Percentiles rank a stretch among this genome's conserved stretches.
phyloP scores from a whole-genome alignment of 1,140 invertebrate genomes.

The Bombus breviceps region DNA sequence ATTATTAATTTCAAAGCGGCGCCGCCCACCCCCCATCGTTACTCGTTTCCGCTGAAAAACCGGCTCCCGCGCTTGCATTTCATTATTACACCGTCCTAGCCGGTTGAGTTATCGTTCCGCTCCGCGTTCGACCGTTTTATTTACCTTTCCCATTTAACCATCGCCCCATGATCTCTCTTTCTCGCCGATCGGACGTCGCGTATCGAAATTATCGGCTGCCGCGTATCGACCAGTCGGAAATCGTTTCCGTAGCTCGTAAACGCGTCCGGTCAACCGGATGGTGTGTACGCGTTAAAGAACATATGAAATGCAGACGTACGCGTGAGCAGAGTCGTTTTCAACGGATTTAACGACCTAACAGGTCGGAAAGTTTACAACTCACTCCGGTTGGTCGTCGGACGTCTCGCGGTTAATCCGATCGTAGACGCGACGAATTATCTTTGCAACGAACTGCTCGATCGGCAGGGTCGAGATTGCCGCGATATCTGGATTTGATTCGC shows the following conservation, averaged over 20 bases:
- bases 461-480: background rate
- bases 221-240: background rate
- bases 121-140: conserved; percentile 42
- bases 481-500: conserved; percentile 17
- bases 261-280: background rate
- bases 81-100: conserved; percentile 28
- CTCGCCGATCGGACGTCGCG: background rate
- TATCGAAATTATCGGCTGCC: conserved; percentile 32
- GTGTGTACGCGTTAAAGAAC: background rate
- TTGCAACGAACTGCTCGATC: conserved; percentile 1
- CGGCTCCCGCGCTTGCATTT: conserved; percentile 27
- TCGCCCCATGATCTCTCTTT: background rate
- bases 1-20: conserved; percentile 56
- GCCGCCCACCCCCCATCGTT: background rate
- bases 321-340: background rate
- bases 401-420: conserved; percentile 28
- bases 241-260: conserved; percentile 10
- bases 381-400: background rate
- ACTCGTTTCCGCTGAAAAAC: conserved; percentile 36
- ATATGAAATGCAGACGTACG: too few species aligned
- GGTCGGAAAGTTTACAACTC: background rate
- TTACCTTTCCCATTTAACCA: conserved; percentile 25
- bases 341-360: background rate
- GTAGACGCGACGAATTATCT: conserved; percentile 30
- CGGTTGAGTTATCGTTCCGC: conserved; percentile 37